Percentiles rank a stretch among this genome's conserved stretches.
Evolutionary conservation across 1,140 invertebrate genomes (phyloP).

Genomic region (Drosophila eugracilis): DNA sequence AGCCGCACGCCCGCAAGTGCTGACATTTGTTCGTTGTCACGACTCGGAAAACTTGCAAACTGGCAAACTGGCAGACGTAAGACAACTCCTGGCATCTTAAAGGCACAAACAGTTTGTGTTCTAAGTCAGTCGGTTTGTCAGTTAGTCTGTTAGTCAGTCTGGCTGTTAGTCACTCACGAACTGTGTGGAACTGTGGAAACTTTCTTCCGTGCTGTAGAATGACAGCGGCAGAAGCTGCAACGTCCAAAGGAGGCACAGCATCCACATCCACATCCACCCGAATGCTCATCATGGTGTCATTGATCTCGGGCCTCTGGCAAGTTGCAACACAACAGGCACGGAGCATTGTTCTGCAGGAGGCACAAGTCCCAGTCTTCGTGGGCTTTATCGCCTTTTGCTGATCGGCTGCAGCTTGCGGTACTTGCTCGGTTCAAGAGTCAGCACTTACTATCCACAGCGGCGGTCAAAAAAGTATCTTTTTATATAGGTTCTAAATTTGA

Average conservation of each 20-base stretch:
- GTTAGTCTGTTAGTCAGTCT: conserved; percentile 45
- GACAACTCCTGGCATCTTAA: conserved; percentile 18
- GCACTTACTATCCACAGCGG: conserved; percentile 31
- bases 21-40: conserved; percentile 81
- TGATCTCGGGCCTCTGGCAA: conserved; percentile 50
- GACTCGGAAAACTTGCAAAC: conserved; percentile 53
- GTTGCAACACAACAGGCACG: conserved; percentile 62
- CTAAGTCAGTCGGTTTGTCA: conserved; percentile 49
- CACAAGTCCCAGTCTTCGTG: conserved; percentile 34
- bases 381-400: conserved; percentile 61
- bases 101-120: conserved; percentile 49
- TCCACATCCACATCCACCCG: conserved; percentile 44
- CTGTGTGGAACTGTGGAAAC: conserved; percentile 55
- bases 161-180: conserved; percentile 53
- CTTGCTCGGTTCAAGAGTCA: conserved; percentile 78
- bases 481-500: no score
- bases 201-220: conserved; percentile 65
- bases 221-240: conserved; percentile 43
- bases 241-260: conserved; percentile 36
- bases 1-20: conserved; percentile 78
- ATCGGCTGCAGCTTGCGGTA: conserved; percentile 73
- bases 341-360: conserved; percentile 75
- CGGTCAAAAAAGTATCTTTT: not conserved
- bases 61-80: conserved; percentile 33
- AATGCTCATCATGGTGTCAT: conserved; percentile 76